Evolutionary conservation across 2,797 vertebrate species (phyloP).

Genomic region (Labeo calbasu): DNA sequence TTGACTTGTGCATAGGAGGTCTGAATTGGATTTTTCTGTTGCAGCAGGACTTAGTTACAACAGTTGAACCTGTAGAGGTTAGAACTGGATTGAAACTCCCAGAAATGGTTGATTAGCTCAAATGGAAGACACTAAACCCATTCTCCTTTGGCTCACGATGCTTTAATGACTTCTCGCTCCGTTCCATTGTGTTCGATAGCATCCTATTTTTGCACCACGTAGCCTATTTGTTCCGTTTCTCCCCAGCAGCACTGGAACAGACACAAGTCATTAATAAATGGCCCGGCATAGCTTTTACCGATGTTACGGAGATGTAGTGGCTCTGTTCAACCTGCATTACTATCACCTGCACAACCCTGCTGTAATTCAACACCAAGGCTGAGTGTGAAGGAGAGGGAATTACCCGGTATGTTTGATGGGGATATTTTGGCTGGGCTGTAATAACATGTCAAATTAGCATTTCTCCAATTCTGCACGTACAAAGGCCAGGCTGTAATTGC

Average conservation of each 20-base stretch:
- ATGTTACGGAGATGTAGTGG: slow-evolving; percentile 29
- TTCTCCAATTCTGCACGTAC: slow-evolving; percentile 32
- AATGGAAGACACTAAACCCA: slow-evolving; percentile 1
- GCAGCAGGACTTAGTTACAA: slow-evolving; percentile 17
- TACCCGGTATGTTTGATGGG: slow-evolving; percentile 1
- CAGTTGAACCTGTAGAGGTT: background rate
- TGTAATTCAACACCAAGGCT: slow-evolving; percentile 20
- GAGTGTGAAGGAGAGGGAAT: slow-evolving; percentile 10
- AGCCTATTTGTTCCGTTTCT: slow-evolving; percentile 17
- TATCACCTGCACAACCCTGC: slow-evolving; percentile 1
- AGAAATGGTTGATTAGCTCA: slow-evolving; percentile 11
- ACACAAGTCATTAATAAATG: slow-evolving; percentile 32
- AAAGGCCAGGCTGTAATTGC: slow-evolving; percentile 43
- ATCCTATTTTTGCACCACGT: background rate
- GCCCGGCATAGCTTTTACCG: slow-evolving; percentile 10
- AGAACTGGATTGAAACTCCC: slow-evolving; percentile 13
- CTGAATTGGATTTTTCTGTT: background rate
- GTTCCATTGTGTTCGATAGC: background rate
- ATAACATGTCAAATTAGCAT: slow-evolving; percentile 49
- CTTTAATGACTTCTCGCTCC: slow-evolving; percentile 2
- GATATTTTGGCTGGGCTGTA: slow-evolving; percentile 45
- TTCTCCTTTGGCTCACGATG: background rate
- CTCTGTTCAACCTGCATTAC: slow-evolving; percentile 31
- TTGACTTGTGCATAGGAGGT: slow-evolving; percentile 11
- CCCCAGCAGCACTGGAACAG: background rate